A percentile compares a stretch with the other conserved stretches of the same genome.
These are phyloP conservation scores for Ophiothrix spiculata DNA, from an alignment of 35 echinoderm and acorn worm species.

Conservation along the genomic window DNA sequence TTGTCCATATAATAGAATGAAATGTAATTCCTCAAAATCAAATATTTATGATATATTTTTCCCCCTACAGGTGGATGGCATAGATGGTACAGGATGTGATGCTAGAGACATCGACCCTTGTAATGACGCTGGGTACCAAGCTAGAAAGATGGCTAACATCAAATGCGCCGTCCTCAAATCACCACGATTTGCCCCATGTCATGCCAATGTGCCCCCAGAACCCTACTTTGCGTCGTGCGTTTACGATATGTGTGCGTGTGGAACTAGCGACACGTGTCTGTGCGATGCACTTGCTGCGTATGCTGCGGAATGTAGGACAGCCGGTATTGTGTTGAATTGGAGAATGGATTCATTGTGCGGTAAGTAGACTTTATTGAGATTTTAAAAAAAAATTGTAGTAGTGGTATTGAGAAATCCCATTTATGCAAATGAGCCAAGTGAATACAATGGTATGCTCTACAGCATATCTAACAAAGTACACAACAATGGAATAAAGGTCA, in stretches of 20 bases:
- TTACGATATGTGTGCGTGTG: conserved; percentile 91
- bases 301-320: conserved; percentile 90
- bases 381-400: too few relatives aligned
- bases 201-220: conserved; percentile 58
- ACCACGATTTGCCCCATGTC: conserved; percentile 60
- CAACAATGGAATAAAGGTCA: too few relatives aligned
- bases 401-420: too few relatives aligned
- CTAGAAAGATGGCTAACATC: conserved; percentile 81
- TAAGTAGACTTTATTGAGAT: too few relatives aligned
- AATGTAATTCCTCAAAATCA: too few relatives aligned
- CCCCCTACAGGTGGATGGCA: too few relatives aligned
- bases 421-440: too few relatives aligned
- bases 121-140: conserved; percentile 72
- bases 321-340: conserved; percentile 78
- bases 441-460: too few relatives aligned
- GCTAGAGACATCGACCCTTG: conserved; percentile 83
- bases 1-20: too few relatives aligned
- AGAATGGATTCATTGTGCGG: conserved; percentile 76
- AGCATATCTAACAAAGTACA: too few relatives aligned
- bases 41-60: too few relatives aligned
- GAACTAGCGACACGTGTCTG: conserved; percentile 69
- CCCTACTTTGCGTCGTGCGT: conserved; percentile 91
- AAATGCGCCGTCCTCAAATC: conserved; percentile 89
- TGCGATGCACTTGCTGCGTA: conserved; percentile 93
- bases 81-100: conserved; percentile 67